These are phyloP conservation scores for Ceratina japonica DNA, from an alignment of 1,140 invertebrate genomes.

Conservation along the genomic window DNA sequence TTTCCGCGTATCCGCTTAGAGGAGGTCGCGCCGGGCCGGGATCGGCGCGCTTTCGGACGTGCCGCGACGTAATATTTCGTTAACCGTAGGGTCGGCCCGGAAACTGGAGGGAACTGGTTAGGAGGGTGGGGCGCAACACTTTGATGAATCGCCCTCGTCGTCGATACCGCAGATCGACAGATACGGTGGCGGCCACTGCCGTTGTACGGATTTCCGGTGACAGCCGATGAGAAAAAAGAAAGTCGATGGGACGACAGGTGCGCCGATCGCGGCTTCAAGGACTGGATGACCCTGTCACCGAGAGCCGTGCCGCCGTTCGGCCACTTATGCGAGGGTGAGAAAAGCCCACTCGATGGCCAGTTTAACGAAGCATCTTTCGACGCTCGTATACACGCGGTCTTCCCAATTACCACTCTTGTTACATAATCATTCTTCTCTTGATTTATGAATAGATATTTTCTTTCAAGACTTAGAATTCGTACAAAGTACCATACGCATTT, in stretches of 20 bases:
- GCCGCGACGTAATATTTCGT: slow-evolving; percentile 70
- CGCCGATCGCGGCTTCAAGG: slow-evolving; percentile 52
- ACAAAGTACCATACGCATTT: too few species aligned
- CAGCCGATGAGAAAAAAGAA: slow-evolving; percentile 60
- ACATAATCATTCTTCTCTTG: neutral
- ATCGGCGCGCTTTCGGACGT: slow-evolving; percentile 37
- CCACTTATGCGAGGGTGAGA: slow-evolving; percentile 43
- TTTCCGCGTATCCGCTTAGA: slow-evolving; percentile 70
- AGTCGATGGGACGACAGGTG: slow-evolving; percentile 61
- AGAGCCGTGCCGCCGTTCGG: slow-evolving; percentile 17
- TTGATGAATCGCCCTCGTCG: slow-evolving; percentile 74
- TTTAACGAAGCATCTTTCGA: slow-evolving; percentile 13
- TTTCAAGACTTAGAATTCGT: too few species aligned
- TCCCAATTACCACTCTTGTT: neutral
- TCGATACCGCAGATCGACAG: slow-evolving; percentile 74
- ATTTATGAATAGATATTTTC: neutral
- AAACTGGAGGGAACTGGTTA: neutral
- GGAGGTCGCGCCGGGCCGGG: slow-evolving; percentile 56
- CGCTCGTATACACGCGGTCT: neutral
- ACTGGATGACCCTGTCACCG: slow-evolving; percentile 62
- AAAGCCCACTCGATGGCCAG: slow-evolving; percentile 41
- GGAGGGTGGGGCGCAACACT: slow-evolving; percentile 61
- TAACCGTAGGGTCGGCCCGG: slow-evolving; percentile 55
- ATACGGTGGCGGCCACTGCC: slow-evolving; percentile 68
- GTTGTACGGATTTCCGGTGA: slow-evolving; percentile 63